These are phyloP conservation scores for Nephrotoma appendiculata DNA, from an alignment of 2,888 invertebrate species.

Conservation along the genomic window DNA sequence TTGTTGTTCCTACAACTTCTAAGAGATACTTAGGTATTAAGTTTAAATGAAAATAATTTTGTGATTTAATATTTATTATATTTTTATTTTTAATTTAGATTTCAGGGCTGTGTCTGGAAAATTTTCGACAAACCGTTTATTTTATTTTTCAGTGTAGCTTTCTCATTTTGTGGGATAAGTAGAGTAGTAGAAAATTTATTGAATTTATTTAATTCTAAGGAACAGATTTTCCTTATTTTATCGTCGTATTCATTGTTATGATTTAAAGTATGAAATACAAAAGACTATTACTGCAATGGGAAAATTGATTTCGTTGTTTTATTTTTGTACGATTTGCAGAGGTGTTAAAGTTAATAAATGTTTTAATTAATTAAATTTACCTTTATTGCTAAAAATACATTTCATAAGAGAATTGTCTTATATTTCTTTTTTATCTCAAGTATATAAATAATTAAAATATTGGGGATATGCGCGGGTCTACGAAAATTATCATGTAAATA, in stretches of 20 bases:
- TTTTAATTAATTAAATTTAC: too few relatives aligned
- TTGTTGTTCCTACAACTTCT: neutral
- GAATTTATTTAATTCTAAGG: neutral
- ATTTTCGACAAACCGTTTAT: neutral
- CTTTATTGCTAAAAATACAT: neutral
- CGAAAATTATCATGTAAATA: neutral
- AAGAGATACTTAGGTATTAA: neutral
- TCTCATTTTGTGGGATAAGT: neutral
- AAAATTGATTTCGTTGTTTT: neutral
- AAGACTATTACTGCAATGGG: neutral
- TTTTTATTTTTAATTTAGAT: neutral
- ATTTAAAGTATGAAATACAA: neutral
- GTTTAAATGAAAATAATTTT: neutral
- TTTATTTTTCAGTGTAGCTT: neutral
- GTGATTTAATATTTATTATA: neutral
- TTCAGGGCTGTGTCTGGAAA: neutral
- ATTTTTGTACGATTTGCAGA: neutral
- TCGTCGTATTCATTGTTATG: neutral
- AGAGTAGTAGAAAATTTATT: neutral
- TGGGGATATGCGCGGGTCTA: too few relatives aligned
- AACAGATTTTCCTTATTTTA: neutral
- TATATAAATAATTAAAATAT: too few relatives aligned
- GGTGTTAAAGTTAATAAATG: neutral
- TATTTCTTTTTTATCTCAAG: too few relatives aligned
- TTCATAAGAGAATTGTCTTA: neutral